phyloP scores from a whole-genome alignment of 2,797 vertebrate genomes.

The Petrocephalus schoutedeni region DNA sequence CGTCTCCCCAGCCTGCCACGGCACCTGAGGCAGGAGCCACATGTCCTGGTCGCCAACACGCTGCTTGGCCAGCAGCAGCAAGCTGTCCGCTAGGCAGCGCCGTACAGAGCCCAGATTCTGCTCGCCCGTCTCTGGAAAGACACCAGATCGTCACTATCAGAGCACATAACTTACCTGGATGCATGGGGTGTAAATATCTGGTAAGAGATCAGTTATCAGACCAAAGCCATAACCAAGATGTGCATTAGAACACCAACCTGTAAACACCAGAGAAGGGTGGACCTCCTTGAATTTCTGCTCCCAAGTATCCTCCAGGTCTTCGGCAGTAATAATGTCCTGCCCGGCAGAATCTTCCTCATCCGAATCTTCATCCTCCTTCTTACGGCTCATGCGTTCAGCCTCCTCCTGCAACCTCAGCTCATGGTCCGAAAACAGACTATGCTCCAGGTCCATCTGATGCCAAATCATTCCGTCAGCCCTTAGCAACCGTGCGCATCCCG shows the following conservation, averaged over 20 bases:
- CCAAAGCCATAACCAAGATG: neutral
- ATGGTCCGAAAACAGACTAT: slow-evolving; percentile 79
- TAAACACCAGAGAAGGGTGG: slow-evolving; percentile 56
- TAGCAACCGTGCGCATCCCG: neutral
- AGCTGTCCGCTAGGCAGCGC: slow-evolving; percentile 72
- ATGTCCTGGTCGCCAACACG: slow-evolving; percentile 68
- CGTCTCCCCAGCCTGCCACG: slow-evolving; percentile 83
- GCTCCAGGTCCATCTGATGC: slow-evolving; percentile 80
- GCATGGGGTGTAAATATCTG: neutral
- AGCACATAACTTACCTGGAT: neutral
- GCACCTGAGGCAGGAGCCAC: slow-evolving; percentile 84
- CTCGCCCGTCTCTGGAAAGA: slow-evolving; percentile 65
- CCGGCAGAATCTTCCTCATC: slow-evolving; percentile 59
- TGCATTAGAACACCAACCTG: slow-evolving; percentile 60
- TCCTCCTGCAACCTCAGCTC: slow-evolving; percentile 77
- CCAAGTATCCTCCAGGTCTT: slow-evolving; percentile 87
- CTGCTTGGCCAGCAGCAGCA: slow-evolving; percentile 78
- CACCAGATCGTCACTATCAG: neutral
- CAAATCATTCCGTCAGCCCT: neutral
- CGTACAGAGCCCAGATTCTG: slow-evolving; percentile 58
- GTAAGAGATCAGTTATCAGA: neutral
- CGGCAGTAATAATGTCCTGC: slow-evolving; percentile 66
- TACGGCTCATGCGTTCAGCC: slow-evolving; percentile 61
- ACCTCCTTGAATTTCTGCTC: slow-evolving; percentile 77
- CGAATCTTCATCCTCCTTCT: slow-evolving; percentile 61